phyloP scores from a whole-genome alignment of 2,888 invertebrate genomes.

The Hemithea aestivaria region DNA sequence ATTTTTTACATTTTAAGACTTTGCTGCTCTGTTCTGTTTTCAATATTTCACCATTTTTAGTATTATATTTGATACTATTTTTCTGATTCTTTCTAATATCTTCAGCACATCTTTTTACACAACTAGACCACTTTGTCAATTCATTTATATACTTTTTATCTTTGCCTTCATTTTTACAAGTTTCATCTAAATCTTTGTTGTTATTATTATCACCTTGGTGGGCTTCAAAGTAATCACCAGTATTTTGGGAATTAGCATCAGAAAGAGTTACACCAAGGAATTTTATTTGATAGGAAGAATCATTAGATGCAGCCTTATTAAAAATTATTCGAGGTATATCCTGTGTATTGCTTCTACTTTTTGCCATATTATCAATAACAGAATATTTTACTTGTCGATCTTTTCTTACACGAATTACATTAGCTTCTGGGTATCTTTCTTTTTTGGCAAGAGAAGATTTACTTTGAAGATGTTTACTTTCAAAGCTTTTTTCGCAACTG shows the following conservation, averaged over 20 bases:
- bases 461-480: neutral
- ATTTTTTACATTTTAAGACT: no score
- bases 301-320: slow-evolving; percentile 23
- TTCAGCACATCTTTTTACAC: no score
- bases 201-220: slow-evolving; percentile 6
- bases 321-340: neutral
- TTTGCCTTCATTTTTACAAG: neutral
- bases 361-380: slow-evolving; percentile 1
- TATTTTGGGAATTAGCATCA: slow-evolving; percentile 29
- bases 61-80: no score
- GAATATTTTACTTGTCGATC: neutral
- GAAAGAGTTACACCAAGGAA: slow-evolving; percentile 64
- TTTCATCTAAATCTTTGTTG: neutral
- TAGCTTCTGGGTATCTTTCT: neutral
- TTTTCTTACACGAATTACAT: neutral
- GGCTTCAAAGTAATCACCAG: slow-evolving; percentile 7
- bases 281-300: slow-evolving; percentile 49
- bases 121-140: no score
- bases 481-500: slow-evolving; percentile 28
- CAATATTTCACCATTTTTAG: no score
- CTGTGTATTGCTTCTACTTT: neutral
- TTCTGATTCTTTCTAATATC: no score
- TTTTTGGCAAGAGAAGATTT: neutral
- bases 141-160: no score
- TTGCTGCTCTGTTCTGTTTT: no score